Conservation (phyloP, 2,113 vertebrate species). For the Pterocles gutturalis region DNA sequence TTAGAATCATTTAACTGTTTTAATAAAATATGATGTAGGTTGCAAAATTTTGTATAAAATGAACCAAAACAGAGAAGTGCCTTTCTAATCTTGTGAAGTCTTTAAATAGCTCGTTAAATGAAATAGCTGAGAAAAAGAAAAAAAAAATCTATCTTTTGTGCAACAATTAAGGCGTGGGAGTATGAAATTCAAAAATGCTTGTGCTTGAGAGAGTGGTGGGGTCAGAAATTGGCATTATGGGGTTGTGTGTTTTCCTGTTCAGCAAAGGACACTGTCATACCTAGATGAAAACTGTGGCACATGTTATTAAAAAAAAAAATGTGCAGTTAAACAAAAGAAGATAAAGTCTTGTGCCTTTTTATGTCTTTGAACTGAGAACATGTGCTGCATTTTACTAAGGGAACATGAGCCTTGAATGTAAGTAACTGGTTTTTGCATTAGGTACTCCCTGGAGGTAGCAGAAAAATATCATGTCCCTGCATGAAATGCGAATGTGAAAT, state of each 20-base stretch:
- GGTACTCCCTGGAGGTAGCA: slow-evolving; percentile 92
- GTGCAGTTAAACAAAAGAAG: slow-evolving; percentile 85
- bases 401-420: slow-evolving; percentile 92
- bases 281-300: slow-evolving; percentile 78
- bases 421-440: slow-evolving; percentile 97
- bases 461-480: slow-evolving; percentile 91
- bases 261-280: slow-evolving; percentile 81
- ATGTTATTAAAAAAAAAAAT: slow-evolving; percentile 68
- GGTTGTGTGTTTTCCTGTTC: slow-evolving; percentile 69
- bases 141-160: background rate
- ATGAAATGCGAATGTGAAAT: slow-evolving; percentile 98
- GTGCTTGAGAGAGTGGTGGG: background rate
- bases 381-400: slow-evolving; percentile 88
- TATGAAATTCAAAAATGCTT: slow-evolving; percentile 20
- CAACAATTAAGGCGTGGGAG: slow-evolving; percentile 29
- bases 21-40: slow-evolving; percentile 53
- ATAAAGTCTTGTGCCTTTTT: slow-evolving; percentile 82
- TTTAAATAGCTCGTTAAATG: slow-evolving; percentile 55
- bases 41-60: slow-evolving; percentile 58
- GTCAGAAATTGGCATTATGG: background rate
- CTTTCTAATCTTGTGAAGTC: slow-evolving; percentile 16
- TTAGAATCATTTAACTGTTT: slow-evolving; percentile 59
- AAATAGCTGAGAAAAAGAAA: background rate
- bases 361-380: slow-evolving; percentile 82
- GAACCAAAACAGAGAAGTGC: slow-evolving; percentile 37